Conservation (phyloP, 2,888 invertebrate genomes). For the Ichneumoninae sp. region DNA sequence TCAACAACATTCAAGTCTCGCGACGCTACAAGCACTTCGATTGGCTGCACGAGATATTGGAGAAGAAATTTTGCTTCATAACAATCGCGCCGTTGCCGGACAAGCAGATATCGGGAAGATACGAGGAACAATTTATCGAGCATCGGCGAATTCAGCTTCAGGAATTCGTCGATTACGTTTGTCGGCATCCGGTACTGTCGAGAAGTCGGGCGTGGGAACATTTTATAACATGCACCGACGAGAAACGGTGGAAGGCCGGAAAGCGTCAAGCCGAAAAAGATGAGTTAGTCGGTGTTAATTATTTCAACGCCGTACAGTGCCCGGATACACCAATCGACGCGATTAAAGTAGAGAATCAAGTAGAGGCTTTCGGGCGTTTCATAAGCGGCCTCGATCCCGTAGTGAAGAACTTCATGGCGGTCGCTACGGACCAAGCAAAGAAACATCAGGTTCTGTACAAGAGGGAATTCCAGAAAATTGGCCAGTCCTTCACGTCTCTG, state of each 20-base stretch:
- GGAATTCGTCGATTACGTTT: constrained; percentile 98
- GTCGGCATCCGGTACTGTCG: constrained; percentile 97
- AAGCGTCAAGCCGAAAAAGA: constrained; percentile 98
- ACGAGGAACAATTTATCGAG: constrained; percentile 98
- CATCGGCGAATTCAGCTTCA: constrained; percentile 97
- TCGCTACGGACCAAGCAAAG: constrained; percentile 94
- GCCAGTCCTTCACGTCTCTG: constrained; percentile 93
- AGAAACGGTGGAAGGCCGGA: constrained; percentile 98
- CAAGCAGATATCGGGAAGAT: constrained; percentile 98
- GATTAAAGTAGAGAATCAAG: constrained; percentile 90
- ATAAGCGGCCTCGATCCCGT: constrained; percentile 94
- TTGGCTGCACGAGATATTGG: constrained; percentile 97
- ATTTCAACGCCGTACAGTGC: constrained; percentile 94
- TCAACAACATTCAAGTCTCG: constrained; percentile 96
- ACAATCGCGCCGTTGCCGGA: constrained; percentile 99
- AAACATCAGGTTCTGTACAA: constrained; percentile 94
- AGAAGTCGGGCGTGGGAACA: constrained; percentile 97
- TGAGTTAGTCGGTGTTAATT: constrained; percentile 94
- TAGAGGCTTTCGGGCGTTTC: constrained; percentile 93
- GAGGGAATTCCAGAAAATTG: constrained; percentile 95
- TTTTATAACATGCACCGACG: constrained; percentile 98
- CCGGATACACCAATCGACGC: constrained; percentile 92
- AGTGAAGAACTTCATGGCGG: constrained; percentile 92
- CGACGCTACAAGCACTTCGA: constrained; percentile 99
- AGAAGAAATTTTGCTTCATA: constrained; percentile 96